These are phyloP conservation scores for Merluccius polli DNA, from an alignment of 2,797 vertebrate species.

Conservation along the genomic window DNA sequence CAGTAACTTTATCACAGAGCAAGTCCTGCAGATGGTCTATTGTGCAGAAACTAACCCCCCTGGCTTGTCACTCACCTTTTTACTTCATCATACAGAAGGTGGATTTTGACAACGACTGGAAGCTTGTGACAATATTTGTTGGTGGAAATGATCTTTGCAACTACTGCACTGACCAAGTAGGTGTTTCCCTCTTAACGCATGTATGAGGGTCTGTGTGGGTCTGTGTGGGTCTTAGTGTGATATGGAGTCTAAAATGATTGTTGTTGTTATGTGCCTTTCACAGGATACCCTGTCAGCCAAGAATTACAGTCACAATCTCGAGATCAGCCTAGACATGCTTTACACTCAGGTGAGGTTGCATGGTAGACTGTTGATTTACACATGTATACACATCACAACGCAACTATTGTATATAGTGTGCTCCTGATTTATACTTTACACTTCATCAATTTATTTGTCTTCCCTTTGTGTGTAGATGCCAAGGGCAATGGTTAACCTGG, in stretches of 20 bases:
- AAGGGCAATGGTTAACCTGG: constrained; percentile 79
- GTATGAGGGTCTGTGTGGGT: neutral
- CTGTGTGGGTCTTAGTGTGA: neutral
- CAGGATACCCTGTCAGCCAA: constrained; percentile 74
- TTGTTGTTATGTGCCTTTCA: constrained; percentile 5
- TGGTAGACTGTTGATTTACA: neutral
- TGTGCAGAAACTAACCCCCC: neutral
- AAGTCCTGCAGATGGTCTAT: neutral
- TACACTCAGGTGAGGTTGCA: constrained; percentile 74
- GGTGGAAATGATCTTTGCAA: constrained; percentile 83
- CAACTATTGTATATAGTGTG: neutral
- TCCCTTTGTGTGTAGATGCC: constrained; percentile 74
- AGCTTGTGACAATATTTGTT: constrained; percentile 85
- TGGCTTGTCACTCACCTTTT: constrained; percentile 7
- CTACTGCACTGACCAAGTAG: constrained; percentile 83
- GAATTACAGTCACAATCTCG: constrained; percentile 77
- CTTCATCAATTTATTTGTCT: neutral
- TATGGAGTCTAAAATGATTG: neutral
- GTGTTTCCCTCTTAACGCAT: constrained; percentile 11
- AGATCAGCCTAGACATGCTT: constrained; percentile 77
- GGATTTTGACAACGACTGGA: constrained; percentile 86
- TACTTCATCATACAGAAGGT: constrained; percentile 67
- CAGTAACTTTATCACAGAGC: neutral
- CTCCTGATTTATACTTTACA: neutral
- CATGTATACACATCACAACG: neutral